Base-by-base conservation (phyloP, 2,113 vertebrate species). In the Myotis brandtii region DNA sequence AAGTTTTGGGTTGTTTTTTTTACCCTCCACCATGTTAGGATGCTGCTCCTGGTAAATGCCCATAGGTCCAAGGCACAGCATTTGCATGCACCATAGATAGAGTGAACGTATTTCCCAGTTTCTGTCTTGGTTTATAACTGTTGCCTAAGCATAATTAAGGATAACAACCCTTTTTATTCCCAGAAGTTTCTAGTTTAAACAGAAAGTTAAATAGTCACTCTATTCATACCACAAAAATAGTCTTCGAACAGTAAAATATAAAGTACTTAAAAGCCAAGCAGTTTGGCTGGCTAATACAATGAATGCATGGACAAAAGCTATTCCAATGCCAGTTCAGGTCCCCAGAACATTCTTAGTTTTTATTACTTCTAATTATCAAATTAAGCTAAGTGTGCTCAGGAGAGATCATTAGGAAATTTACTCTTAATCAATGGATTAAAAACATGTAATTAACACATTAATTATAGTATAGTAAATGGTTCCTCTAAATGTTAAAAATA, bases 401-500 rank as follows among this genome's bases (percentile, higher is more conserved):
- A 85, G 56, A 91, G 25, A 86, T 34, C 27, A 8, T 46, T 91
- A 91, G 86, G n/a, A 8, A 93, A 93, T 86, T 83, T 70, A 90
- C 16, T 54, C 23, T 54, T 91, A 92, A 86, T 25, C 37, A 86
- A 30, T 37, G 32, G 9, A 89, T 92, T 94, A 87, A 93, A 95
- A 95, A 46, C 81, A 92, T 30, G 25, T 67, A 95, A 88, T 91
- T 62, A 67, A 2, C 14, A 79, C 34, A 67, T 0, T 50, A 40
- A 93, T 14, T 91, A 2, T 72, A 67, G 66, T 34, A 72, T 32
- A 93, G 43, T 69, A 93, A 88, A 87, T 40, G 32, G 25, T 52
- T 94, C 52, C 27, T 89, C 34, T 93, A 86, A 94, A 82, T 83
- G 34, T 66, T 95, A 70, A 92, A 82, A 84, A 48, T 23, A 27